These are phyloP conservation scores for Polypedilum vanderplanki DNA, from an alignment of 1,140 invertebrate genomes.

Conservation along the genomic window DNA sequence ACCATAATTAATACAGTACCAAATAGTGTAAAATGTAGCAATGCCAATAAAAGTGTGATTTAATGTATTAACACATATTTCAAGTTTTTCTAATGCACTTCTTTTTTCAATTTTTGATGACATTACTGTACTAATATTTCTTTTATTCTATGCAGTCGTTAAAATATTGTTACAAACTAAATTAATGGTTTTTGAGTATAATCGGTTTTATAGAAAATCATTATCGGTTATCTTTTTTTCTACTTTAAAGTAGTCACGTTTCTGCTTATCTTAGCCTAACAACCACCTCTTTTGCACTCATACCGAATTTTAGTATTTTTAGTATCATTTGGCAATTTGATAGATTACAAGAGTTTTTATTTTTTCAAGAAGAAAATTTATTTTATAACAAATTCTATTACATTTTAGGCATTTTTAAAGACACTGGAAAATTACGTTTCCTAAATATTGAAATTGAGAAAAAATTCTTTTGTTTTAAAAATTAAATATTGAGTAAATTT, in stretches of 20 bases:
- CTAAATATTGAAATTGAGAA: too few relatives aligned
- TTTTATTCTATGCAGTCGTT: not conserved
- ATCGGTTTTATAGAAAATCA: not conserved
- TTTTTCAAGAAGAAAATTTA: too few relatives aligned
- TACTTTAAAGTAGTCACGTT: slow-evolving; percentile 3
- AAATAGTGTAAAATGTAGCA: slow-evolving; percentile 21
- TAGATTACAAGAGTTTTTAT: too few relatives aligned
- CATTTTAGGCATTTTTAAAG: too few relatives aligned
- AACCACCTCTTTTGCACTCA: too few relatives aligned
- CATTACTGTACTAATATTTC: not conserved
- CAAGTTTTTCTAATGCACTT: not conserved
- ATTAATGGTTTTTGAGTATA: not conserved
- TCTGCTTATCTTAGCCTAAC: not conserved
- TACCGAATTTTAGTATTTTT: too few relatives aligned
- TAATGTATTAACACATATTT: slow-evolving; percentile 26
- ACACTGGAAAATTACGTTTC: too few relatives aligned
- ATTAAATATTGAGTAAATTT: too few relatives aligned
- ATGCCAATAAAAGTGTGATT: slow-evolving; percentile 24
- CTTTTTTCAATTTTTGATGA: not conserved
- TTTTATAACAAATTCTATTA: too few relatives aligned
- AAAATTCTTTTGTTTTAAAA: too few relatives aligned
- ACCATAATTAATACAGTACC: slow-evolving; percentile 22
- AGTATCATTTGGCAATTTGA: too few relatives aligned
- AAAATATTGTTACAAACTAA: not conserved
- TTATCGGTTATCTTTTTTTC: not conserved